Evolutionary conservation across 2,797 vertebrate species (phyloP).

Genomic region (Argentina silus): DNA sequence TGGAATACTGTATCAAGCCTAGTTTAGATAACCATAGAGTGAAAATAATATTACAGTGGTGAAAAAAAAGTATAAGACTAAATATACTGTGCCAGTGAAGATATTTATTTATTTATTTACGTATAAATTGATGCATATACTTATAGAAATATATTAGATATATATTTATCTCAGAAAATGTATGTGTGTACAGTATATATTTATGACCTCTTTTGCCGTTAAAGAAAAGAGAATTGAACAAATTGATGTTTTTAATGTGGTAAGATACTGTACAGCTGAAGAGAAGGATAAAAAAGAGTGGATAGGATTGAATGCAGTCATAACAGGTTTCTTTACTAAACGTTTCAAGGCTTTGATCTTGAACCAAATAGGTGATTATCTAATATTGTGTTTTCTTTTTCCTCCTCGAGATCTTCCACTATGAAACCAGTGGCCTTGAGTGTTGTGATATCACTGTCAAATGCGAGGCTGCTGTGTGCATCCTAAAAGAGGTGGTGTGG

Average conservation of each 20-base stretch:
- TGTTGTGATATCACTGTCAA: no score
- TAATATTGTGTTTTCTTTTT: neutral
- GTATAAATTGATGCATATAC: constrained; percentile 28
- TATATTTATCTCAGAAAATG: constrained; percentile 41
- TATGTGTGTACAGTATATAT: constrained; percentile 37
- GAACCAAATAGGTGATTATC: constrained; percentile 2
- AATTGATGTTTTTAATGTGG: constrained; percentile 10
- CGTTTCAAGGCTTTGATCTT: neutral
- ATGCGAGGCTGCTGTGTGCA: neutral
- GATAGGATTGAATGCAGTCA: neutral
- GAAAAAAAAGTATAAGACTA: constrained; percentile 12
- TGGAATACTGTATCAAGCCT: constrained; percentile 20
- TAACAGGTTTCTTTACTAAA: neutral
- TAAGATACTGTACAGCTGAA: constrained; percentile 1
- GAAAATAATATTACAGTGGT: constrained; percentile 10
- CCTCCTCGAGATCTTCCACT: neutral
- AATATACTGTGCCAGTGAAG: constrained; percentile 42
- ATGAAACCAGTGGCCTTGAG: neutral
- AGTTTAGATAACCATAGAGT: constrained; percentile 29
- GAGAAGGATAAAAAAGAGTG: neutral
- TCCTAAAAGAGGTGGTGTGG: neutral
- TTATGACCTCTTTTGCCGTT: constrained; percentile 33
- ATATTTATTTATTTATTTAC: constrained; percentile 46
- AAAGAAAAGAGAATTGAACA: constrained; percentile 17
- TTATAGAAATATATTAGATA: constrained; percentile 22